phyloP scores from a whole-genome alignment of 1,140 invertebrate species.

The Panulirus ornatus region DNA sequence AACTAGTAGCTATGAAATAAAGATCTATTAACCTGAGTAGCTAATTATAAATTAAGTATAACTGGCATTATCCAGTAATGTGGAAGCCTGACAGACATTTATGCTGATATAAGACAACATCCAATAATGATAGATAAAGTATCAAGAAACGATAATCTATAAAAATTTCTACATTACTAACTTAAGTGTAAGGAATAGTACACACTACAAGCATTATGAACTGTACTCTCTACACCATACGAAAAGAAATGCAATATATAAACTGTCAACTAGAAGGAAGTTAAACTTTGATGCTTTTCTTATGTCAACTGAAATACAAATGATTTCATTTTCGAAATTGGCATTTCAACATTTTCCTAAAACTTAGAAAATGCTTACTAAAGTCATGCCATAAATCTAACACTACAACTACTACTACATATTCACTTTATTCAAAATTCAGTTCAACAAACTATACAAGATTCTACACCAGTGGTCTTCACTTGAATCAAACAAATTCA shows the following conservation, averaged over 20 bases:
- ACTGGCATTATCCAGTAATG: constrained; percentile 40
- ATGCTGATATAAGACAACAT: constrained; percentile 15
- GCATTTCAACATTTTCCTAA: neutral
- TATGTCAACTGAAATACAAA: neutral
- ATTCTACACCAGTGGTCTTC: too few species aligned
- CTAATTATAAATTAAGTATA: constrained; percentile 8
- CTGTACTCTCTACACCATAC: constrained; percentile 8
- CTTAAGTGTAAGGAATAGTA: neutral
- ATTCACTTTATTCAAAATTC: too few species aligned
- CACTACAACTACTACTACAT: too few species aligned
- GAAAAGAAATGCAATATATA: neutral
- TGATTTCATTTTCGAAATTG: neutral
- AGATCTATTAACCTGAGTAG: neutral
- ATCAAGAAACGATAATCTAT: neutral
- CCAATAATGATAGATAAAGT: neutral
- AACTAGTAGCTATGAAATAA: constrained; percentile 7
- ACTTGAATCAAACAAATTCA: too few species aligned
- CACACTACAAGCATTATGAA: constrained; percentile 20
- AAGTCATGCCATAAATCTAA: too few species aligned
- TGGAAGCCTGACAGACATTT: constrained; percentile 49
- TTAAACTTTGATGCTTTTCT: neutral
- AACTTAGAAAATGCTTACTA: too few species aligned
- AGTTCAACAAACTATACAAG: too few species aligned
- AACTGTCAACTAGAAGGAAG: neutral
- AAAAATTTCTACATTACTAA: constrained; percentile 9